Evolutionary conservation across 2,888 invertebrate species (phyloP), one percentile per base, ranked within the genome.

Genomic region (Monopis laevigella): DNA sequence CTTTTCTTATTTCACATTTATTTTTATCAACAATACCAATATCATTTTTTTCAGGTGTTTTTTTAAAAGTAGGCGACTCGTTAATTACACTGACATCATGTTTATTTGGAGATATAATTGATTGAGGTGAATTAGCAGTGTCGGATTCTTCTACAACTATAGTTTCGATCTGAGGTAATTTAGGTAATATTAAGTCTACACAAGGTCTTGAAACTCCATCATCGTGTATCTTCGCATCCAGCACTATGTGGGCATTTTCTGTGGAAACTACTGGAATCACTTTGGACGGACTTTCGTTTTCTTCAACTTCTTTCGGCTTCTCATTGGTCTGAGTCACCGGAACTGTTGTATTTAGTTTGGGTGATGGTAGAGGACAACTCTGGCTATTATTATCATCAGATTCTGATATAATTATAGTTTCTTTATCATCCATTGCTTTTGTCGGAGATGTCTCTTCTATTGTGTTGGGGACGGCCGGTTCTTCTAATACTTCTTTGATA

Each of bases 371-470:
- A 1, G 78, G 78, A 50, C 80, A 77, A 52, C 78, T 78, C 49
- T 81, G 72, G 55, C 83, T 72, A 53, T 81, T 69, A 50, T 75
- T 78, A 46, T 81, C 74, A 53, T 80, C 80, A 10, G 78, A 80
- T 52, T 81, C 78, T 0, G 78, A 77, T 54, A 81, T 80, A 8
- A 77, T 58, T 17, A 82, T 74, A 1, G 75, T 77, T 42, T 77
- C 82, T 54, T 73, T 74, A 44, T 82, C 82, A 46, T 77, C 75
- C 2, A 66, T 46, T 10, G 60, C 45, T 53, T 71, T 66, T 2
- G 50, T 43, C 1, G 71, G 68, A 2, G 71, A 68, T 46, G 64
- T 60, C 32, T 62, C 58, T 48, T 67, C 72, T 4, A 63, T 62
- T 43, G 34, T 16, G 16, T 16, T 34, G 4, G 10, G 3, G 47